Evolutionary conservation across 2,888 invertebrate species (phyloP).

Genomic region (Gari tellinella): DNA sequence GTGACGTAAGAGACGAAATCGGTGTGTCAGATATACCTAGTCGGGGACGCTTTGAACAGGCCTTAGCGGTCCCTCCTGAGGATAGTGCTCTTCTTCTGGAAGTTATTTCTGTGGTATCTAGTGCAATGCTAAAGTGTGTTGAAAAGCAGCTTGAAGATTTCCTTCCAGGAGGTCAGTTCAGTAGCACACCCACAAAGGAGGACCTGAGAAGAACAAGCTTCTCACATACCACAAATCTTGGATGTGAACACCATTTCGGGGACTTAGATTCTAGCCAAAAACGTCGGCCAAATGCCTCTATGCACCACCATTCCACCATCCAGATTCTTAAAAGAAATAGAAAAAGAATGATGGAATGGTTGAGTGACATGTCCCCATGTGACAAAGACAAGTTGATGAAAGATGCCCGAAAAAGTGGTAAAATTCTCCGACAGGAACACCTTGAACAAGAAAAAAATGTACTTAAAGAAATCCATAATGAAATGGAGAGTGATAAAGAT

Average conservation of each 20-base stretch:
- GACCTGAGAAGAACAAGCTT: constrained; percentile 37
- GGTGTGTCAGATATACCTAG: too few species aligned
- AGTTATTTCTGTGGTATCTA: too few species aligned
- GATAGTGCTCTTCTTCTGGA: too few species aligned
- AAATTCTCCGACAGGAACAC: constrained; percentile 15
- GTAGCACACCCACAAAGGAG: background rate
- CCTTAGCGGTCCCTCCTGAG: too few species aligned
- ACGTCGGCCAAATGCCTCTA: constrained; percentile 48
- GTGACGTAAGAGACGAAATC: too few species aligned
- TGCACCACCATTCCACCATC: constrained; percentile 58
- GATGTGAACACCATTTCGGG: constrained; percentile 64
- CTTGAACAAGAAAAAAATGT: constrained; percentile 27
- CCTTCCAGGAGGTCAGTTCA: constrained; percentile 40
- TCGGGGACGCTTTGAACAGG: too few species aligned
- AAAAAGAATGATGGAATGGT: constrained; percentile 41
- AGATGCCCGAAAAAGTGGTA: constrained; percentile 40
- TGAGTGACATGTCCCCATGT: constrained; percentile 30
- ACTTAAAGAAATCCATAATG: constrained; percentile 14
- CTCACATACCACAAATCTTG: constrained; percentile 51
- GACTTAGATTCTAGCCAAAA: constrained; percentile 52
- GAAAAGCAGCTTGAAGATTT: constrained; percentile 55
- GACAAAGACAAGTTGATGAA: constrained; percentile 10
- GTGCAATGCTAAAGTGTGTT: constrained; percentile 19
- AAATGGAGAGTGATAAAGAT: constrained; percentile 21
- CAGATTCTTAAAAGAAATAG: constrained; percentile 59